These are phyloP conservation scores for Microcebus murinus DNA, from an alignment of 2,113 vertebrate species.

Conservation along the genomic window DNA sequence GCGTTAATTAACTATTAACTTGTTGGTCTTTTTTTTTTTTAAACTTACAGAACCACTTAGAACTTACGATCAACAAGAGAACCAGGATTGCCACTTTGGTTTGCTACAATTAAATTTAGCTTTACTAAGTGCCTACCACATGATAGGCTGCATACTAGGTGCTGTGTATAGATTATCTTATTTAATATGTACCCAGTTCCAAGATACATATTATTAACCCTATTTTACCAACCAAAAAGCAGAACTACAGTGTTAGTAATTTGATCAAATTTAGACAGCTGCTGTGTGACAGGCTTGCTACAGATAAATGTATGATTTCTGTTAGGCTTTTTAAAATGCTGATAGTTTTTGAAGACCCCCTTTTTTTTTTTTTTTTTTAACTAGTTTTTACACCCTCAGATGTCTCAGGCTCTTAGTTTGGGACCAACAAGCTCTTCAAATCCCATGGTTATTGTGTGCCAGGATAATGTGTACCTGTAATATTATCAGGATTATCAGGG, in stretches of 20 bases:
- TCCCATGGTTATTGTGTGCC: not conserved
- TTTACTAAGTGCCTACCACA: not conserved
- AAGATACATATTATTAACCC: not conserved
- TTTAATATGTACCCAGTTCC: not conserved
- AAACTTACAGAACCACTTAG: not conserved
- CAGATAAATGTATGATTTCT: slow-evolving; percentile 11
- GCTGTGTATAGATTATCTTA: not conserved
- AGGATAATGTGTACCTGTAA: not conserved
- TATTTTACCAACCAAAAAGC: slow-evolving; percentile 2
- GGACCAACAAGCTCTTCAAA: not conserved
- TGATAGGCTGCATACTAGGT: not conserved
- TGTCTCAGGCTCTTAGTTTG: not conserved
- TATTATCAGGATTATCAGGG: not conserved
- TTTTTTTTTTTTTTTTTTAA: not conserved
- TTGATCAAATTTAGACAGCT: not conserved
- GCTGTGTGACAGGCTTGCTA: not conserved
- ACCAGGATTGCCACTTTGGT: slow-evolving; percentile 3
- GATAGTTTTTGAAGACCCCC: not conserved
- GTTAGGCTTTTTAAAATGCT: not conserved
- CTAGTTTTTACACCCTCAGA: not conserved
- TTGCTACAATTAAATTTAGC: not conserved
- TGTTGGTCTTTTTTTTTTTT: not conserved
- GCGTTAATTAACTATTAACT: not conserved
- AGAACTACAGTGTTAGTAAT: not conserved
- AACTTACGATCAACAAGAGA: not conserved